A percentile compares a stretch with the other conserved stretches of the same genome.
Conservation (phyloP, 2,797 vertebrate genomes). For the Neosilurus mollespiculum region DNA sequence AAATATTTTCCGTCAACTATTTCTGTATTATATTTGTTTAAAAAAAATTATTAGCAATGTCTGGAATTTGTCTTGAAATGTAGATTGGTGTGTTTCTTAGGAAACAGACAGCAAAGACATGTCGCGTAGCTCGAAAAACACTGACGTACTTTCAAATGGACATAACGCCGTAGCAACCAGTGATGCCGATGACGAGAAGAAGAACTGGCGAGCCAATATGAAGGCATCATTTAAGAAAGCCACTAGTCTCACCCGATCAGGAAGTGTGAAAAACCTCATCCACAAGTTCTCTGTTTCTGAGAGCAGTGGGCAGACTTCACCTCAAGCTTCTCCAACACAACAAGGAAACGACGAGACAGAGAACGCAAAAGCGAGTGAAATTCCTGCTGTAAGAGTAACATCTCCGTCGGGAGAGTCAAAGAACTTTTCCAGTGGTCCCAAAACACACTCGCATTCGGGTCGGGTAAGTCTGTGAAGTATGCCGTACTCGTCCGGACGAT, state of each 20-base stretch:
- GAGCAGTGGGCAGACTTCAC: background rate
- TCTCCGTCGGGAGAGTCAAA: constrained; percentile 53
- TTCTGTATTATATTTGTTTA: background rate
- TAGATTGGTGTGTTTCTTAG: constrained; percentile 55
- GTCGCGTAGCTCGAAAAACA: constrained; percentile 27
- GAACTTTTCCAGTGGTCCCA: background rate
- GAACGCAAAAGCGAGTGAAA: background rate
- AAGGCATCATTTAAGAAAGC: constrained; percentile 24
- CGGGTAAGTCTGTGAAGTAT: constrained; percentile 49
- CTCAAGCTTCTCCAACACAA: background rate
- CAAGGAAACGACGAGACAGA: background rate
- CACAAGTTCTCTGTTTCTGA: constrained; percentile 63
- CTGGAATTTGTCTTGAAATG: constrained; percentile 41
- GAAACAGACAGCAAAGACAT: constrained; percentile 42
- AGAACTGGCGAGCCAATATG: constrained; percentile 40
- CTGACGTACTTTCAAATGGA: constrained; percentile 18
- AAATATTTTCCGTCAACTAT: background rate
- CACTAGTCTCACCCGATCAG: constrained; percentile 53
- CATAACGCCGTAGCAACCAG: background rate
- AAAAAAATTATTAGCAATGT: background rate
- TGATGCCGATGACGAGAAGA: constrained; percentile 31
- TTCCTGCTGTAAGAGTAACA: constrained; percentile 57
- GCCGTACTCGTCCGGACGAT: background rate
- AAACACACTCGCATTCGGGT: constrained; percentile 40
- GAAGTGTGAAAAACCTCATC: constrained; percentile 72